Base-by-base conservation (phyloP, 2,113 vertebrate species). In the Myrmecobius fasciatus region DNA sequence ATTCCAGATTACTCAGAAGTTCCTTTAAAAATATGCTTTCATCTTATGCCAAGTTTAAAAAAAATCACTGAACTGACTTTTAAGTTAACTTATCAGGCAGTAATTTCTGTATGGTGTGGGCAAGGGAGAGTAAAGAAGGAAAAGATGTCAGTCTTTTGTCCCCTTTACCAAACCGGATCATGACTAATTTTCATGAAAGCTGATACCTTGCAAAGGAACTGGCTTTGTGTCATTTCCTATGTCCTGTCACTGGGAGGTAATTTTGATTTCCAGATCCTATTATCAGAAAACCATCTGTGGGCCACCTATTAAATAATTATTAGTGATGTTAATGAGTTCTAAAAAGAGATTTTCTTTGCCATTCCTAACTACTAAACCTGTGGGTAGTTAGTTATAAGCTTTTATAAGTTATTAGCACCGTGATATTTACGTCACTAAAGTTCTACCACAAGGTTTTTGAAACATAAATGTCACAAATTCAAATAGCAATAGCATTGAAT, bases 21-120 rank as follows among this genome's bases (percentile, higher is more conserved):
- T 67, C 89, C 14, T 88, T 96, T 94, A 92, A 93, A 54, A 96
- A 95, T 92, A 92, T 91, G 20, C 10, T 96, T 91, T 83, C 67
- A 43, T 83, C n/a, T 83, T 43, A 83, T 43, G 20, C 20, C n/a
- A 75, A 75, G 60, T 75, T 83, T 22, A 1, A 60, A 60, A 83
- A 83, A 83, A 83, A 83, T 83, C n/a, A 43, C n/a, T 43, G n/a
- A 83, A 83, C 7, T 83, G 67, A 17, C n/a, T 83, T 83, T 83
- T 75, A 75, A 75, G 36, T 75, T 75, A 75, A 43, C 36, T n/a
- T 43, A 75, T 75, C 67, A 75, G 36, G 36, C 36, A 75, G 5
- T 75, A 43, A 75, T 75, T 43, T 75, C 67, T 75, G 20, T 43
- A 9, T 4, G 1, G 67, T 17, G 17, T 75, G 36, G 67, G 36